Conservation (phyloP, 2,113 vertebrate genomes). For the Melanotaenia duboulayi region DNA sequence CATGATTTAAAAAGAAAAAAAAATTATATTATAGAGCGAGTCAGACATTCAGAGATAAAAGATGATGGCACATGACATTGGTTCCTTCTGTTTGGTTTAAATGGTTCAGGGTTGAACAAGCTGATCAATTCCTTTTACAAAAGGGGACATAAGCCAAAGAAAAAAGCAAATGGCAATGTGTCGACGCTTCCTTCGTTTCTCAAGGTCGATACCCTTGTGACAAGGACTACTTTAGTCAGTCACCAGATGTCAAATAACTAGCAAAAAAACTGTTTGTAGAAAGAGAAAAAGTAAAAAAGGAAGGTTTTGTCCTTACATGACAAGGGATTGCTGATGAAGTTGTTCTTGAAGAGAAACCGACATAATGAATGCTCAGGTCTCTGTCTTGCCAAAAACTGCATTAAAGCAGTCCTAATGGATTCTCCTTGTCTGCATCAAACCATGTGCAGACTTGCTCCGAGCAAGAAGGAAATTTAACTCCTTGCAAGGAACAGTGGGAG, state of each 20-base stretch:
- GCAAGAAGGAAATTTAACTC: constrained; percentile 53
- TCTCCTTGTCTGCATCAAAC: constrained; percentile 39
- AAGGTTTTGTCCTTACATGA: constrained; percentile 67
- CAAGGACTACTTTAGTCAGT: background rate
- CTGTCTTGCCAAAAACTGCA: constrained; percentile 67
- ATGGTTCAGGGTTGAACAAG: constrained; percentile 47
- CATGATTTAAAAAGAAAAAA: constrained; percentile 18
- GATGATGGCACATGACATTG: constrained; percentile 16
- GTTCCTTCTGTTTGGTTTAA: constrained; percentile 25
- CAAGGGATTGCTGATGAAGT: constrained; percentile 61
- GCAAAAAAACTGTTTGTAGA: constrained; percentile 8
- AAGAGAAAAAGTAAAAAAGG: constrained; percentile 6
- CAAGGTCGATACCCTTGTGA: constrained; percentile 7
- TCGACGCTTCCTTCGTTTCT: constrained; percentile 34
- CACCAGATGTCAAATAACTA: constrained; percentile 29
- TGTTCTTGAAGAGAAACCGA: constrained; percentile 51
- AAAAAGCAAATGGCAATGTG: constrained; percentile 23
- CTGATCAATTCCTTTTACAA: constrained; percentile 49
- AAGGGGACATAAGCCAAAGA: constrained; percentile 37
- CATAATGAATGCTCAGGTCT: constrained; percentile 52
- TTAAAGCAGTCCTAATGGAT: constrained; percentile 62
- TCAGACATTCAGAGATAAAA: constrained; percentile 27
- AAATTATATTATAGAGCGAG: background rate
- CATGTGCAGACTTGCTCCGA: constrained; percentile 34
- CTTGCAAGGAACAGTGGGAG: constrained; percentile 39